These are phyloP conservation scores for Leucophenga montana DNA, from an alignment of 2,888 invertebrate species.

Conservation along the genomic window DNA sequence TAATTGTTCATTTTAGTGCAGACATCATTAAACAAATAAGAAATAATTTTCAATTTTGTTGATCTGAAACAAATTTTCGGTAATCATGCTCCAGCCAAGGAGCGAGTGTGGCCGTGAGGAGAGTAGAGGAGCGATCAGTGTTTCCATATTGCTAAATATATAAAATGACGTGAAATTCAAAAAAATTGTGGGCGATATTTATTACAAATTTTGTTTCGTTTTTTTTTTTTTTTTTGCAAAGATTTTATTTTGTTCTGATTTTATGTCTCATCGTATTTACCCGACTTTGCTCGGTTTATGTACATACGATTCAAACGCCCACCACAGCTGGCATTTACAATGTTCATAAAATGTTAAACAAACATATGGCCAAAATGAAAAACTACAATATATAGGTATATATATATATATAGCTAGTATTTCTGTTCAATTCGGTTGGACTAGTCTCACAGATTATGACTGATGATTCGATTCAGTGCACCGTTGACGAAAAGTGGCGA, in stretches of 20 bases:
- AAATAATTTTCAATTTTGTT: slow-evolving; percentile 29
- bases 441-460: too few relatives aligned
- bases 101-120: too few relatives aligned
- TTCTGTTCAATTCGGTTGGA: slow-evolving; percentile 17
- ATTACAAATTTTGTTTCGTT: slow-evolving; percentile 51
- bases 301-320: slow-evolving; percentile 41
- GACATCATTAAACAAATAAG: background rate
- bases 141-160: slow-evolving; percentile 61
- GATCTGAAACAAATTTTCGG: slow-evolving; percentile 5
- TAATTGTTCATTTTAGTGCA: slow-evolving; percentile 24
- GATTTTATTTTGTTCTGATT: background rate
- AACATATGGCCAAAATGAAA: slow-evolving; percentile 37
- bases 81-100: too few relatives aligned
- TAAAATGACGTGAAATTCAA: slow-evolving; percentile 57
- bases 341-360: slow-evolving; percentile 55
- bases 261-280: background rate
- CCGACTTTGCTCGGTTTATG: slow-evolving; percentile 1
- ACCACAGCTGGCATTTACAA: slow-evolving; percentile 55
- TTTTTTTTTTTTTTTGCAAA: slow-evolving; percentile 13
- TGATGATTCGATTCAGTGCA: too few relatives aligned
- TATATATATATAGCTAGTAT: slow-evolving; percentile 33
- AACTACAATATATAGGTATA: background rate
- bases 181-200: slow-evolving; percentile 54
- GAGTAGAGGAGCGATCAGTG: too few relatives aligned
- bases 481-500: slow-evolving; percentile 11